Conservation (phyloP, 1,140 invertebrate genomes). For the Ips typographus region DNA sequence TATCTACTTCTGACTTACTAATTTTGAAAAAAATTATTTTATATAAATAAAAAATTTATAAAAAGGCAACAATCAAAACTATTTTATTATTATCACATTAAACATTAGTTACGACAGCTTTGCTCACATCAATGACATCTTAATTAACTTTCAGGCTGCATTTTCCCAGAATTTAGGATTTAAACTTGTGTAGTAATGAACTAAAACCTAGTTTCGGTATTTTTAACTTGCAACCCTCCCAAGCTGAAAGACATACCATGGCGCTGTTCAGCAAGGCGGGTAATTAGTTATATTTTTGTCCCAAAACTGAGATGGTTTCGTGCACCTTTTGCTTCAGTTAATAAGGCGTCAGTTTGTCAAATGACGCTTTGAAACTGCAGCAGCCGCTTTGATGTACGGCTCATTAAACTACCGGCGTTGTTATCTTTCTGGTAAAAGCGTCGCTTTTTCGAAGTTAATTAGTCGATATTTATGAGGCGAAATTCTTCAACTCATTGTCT, state of each 20-base stretch:
- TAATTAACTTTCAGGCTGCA: too few relatives aligned
- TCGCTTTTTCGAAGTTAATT: slow-evolving; percentile 9
- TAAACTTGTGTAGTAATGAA: too few relatives aligned
- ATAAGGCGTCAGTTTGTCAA: slow-evolving; percentile 13
- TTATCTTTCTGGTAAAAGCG: slow-evolving; percentile 10
- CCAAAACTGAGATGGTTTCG: background rate
- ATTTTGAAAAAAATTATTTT: too few relatives aligned
- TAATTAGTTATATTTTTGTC: slow-evolving; percentile 17
- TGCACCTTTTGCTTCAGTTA: slow-evolving; percentile 12
- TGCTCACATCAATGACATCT: too few relatives aligned
- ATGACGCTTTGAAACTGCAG: slow-evolving; percentile 9
- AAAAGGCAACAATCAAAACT: too few relatives aligned
- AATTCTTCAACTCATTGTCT: background rate
- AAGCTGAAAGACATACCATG: background rate
- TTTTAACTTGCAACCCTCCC: background rate
- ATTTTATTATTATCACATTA: too few relatives aligned
- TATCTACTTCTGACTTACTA: too few relatives aligned
- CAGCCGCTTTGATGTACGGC: slow-evolving; percentile 11
- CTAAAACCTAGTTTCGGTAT: too few relatives aligned
- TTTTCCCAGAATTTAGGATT: too few relatives aligned
- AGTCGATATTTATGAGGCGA: slow-evolving; percentile 10
- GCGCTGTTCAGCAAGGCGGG: background rate
- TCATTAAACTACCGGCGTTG: slow-evolving; percentile 14
- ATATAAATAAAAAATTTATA: too few relatives aligned
- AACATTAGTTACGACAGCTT: too few relatives aligned